phyloP scores from a whole-genome alignment of 2,113 vertebrate genomes.

The Ondatra zibethicus region DNA sequence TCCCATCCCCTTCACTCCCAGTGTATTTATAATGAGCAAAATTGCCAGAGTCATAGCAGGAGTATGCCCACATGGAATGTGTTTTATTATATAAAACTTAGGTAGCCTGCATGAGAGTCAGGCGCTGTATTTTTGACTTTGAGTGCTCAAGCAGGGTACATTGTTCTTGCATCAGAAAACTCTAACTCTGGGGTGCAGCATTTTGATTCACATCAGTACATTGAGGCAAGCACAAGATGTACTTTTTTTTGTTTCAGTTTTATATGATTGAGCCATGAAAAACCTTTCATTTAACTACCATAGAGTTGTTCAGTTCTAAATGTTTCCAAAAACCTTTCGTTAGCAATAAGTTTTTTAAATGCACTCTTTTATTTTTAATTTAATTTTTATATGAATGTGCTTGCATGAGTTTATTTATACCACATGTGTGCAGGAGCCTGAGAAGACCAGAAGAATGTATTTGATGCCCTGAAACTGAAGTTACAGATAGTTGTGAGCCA shows the following conservation, averaged over 20 bases:
- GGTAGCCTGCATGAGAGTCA: not conserved
- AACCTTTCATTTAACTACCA: not conserved
- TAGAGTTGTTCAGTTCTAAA: not conserved
- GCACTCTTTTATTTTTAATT: not conserved
- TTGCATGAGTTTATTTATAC: not conserved
- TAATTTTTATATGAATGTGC: not conserved
- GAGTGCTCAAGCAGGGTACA: not conserved
- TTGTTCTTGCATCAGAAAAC: not conserved
- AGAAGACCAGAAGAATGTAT: not conserved
- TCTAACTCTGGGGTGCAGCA: not conserved
- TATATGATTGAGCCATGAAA: not conserved
- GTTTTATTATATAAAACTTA: not conserved
- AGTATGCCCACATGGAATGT: not conserved
- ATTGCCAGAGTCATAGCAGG: not conserved
- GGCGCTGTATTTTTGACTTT: not conserved
- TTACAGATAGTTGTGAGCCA: not conserved
- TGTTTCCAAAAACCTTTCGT: not conserved
- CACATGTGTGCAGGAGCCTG: not conserved
- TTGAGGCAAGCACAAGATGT: not conserved
- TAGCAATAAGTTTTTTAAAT: conserved; percentile 24
- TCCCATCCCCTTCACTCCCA: too few relatives aligned
- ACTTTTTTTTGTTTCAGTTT: not conserved
- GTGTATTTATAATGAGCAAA: not conserved
- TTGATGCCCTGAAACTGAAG: not conserved
- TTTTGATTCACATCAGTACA: not conserved